Percentiles rank a stretch among this genome's conserved stretches.
These are phyloP conservation scores for Hypocryptadius cinnamomeus DNA, from an alignment of 2,113 vertebrate species.

Conservation along the genomic window DNA sequence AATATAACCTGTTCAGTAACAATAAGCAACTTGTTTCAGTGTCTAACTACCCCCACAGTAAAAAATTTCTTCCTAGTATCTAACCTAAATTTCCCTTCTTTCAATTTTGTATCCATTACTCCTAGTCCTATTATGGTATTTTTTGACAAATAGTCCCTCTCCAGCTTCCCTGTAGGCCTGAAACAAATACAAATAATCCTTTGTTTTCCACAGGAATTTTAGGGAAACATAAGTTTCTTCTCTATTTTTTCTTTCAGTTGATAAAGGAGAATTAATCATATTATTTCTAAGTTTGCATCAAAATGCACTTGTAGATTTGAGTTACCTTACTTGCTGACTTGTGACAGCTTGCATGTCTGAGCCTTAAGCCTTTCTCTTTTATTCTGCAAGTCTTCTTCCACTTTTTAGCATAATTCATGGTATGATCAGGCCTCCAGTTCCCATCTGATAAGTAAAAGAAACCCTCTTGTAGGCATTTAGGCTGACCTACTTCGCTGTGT, in stretches of 20 bases:
- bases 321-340: background rate
- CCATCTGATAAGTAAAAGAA: background rate
- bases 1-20: background rate
- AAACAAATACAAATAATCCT: background rate
- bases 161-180: background rate
- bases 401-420: background rate
- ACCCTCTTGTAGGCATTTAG: background rate
- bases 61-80: background rate
- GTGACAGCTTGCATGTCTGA: background rate
- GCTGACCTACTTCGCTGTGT: background rate
- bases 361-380: background rate
- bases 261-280: slow-evolving; percentile 18
- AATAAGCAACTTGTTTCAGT: background rate
- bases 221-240: background rate
- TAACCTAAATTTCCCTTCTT: background rate
- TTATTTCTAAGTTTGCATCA: slow-evolving; percentile 29
- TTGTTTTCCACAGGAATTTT: background rate
- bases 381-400: background rate
- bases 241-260: background rate
- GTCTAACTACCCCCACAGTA: background rate
- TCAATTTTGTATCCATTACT: background rate
- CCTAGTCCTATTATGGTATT: background rate
- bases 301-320: background rate
- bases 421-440: background rate
- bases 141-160: background rate